phyloP scores from a whole-genome alignment of 2,113 vertebrate species.

The Macroglossus sobrinus region DNA sequence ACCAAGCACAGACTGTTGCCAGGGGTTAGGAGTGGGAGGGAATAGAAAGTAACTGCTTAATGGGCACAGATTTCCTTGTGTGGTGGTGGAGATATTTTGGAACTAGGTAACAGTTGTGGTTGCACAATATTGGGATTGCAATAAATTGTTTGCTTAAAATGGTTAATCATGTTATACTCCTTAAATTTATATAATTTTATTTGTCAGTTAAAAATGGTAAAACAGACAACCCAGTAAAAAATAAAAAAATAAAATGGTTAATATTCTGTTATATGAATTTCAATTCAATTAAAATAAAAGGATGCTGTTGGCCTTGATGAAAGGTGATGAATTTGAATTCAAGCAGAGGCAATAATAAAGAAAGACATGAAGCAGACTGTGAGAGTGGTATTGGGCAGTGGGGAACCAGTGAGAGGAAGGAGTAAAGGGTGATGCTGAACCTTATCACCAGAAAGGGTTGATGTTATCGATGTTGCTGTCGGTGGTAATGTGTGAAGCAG shows the following conservation, averaged over 20 bases:
- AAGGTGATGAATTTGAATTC: neutral
- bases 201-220: neutral
- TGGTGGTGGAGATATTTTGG: neutral
- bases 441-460: neutral
- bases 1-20: neutral
- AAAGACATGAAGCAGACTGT: neutral
- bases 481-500: neutral
- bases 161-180: neutral
- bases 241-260: neutral
- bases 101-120: neutral
- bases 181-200: neutral
- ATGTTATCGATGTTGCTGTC: too few species aligned
- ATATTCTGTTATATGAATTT: neutral
- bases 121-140: neutral
- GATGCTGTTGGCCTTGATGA: neutral
- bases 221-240: neutral
- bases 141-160: neutral
- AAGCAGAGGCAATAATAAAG: neutral
- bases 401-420: neutral
- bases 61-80: neutral
- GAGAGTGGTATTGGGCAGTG: neutral
- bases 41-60: too few species aligned
- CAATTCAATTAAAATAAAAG: neutral
- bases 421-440: neutral
- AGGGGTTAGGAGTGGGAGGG: neutral